phyloP scores from a whole-genome alignment of 1,140 invertebrate genomes.

The Stegodyphus dumicola region DNA sequence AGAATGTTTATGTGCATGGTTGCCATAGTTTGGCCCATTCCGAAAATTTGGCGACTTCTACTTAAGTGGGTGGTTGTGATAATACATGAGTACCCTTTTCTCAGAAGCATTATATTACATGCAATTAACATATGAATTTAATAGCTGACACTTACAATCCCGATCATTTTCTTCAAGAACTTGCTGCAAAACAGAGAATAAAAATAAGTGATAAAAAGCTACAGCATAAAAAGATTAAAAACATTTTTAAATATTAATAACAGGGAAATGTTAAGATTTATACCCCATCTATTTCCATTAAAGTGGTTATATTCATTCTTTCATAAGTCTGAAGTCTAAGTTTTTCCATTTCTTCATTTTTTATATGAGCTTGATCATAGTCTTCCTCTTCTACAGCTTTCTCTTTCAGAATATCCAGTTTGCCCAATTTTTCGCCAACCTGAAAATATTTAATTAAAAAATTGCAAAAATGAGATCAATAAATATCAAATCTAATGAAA shows the following conservation, averaged over 20 bases:
- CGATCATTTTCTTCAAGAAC: slow-evolving; percentile 33
- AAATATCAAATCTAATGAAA: too few relatives aligned
- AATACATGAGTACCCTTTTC: too few relatives aligned
- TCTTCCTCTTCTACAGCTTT: slow-evolving; percentile 91
- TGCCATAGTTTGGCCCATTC: too few relatives aligned
- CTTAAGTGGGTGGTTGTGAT: too few relatives aligned
- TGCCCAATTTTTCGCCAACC: slow-evolving; percentile 86
- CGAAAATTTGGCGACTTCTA: too few relatives aligned
- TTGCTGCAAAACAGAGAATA: neutral
- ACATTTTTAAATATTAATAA: too few relatives aligned
- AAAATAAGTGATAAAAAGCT: neutral
- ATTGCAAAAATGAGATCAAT: neutral
- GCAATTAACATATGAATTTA: neutral
- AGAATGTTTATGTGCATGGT: too few relatives aligned
- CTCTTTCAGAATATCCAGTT: slow-evolving; percentile 89
- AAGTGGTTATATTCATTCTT: slow-evolving; percentile 77
- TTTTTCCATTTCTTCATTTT: slow-evolving; percentile 89
- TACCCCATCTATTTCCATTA: slow-evolving; percentile 84
- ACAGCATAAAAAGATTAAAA: too few relatives aligned
- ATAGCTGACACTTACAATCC: neutral
- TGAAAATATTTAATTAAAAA: neutral
- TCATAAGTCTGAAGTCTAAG: slow-evolving; percentile 79
- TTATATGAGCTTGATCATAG: slow-evolving; percentile 87
- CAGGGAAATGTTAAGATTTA: slow-evolving; percentile 59
- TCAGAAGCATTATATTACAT: neutral